phyloP scores from a whole-genome alignment of 2,797 vertebrate species.

The Muscicapa comitata region DNA sequence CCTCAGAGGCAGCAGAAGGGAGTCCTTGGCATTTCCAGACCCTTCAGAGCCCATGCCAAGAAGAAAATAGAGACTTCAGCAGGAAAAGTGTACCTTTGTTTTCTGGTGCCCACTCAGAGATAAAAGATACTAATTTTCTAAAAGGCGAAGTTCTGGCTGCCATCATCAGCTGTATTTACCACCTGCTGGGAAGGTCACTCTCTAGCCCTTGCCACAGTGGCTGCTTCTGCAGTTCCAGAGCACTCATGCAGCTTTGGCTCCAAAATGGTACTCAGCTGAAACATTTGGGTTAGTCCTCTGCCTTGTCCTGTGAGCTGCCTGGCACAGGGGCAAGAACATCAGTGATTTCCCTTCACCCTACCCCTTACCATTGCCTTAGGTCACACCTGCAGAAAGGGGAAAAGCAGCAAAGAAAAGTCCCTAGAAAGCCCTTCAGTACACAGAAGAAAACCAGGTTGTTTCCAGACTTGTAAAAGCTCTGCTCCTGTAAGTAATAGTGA shows the following conservation, averaged over 20 bases:
- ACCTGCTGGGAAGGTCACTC: background rate
- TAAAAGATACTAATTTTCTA: background rate
- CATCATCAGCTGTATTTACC: background rate
- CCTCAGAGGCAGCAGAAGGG: background rate
- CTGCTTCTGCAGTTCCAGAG: background rate
- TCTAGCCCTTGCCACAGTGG: background rate
- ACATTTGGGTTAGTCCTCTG: background rate
- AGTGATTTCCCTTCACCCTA: background rate
- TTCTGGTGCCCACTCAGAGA: background rate
- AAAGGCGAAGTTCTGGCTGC: background rate
- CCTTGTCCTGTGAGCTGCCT: background rate
- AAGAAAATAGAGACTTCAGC: background rate
- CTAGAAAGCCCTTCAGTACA: background rate
- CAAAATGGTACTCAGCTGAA: background rate
- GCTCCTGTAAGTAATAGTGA: background rate
- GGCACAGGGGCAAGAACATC: background rate
- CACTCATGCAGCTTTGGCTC: background rate
- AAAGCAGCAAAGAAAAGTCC: background rate
- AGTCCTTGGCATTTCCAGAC: background rate
- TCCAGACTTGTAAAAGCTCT: background rate
- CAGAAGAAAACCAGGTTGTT: background rate
- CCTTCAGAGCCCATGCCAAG: background rate
- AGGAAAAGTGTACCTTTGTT: background rate
- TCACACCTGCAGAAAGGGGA: background rate
- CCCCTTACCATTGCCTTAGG: background rate